phyloP scores from a whole-genome alignment of 2,888 invertebrate species.

The Drosophila niveifrons region DNA sequence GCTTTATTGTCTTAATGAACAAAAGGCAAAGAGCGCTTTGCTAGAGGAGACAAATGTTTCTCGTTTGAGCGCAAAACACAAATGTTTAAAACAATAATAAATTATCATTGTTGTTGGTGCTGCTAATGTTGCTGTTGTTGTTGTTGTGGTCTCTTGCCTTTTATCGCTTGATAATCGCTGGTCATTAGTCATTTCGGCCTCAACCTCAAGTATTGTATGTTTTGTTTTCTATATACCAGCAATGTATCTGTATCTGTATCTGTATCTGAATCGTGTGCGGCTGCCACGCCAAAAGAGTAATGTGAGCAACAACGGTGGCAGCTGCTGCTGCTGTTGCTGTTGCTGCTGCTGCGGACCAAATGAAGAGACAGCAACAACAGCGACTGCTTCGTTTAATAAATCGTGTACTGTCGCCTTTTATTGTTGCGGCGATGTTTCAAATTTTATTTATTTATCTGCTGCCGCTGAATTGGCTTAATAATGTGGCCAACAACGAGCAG shows the following conservation, averaged over 20 bases:
- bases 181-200: constrained; percentile 84
- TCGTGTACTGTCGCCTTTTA: constrained; percentile 82
- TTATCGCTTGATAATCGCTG: constrained; percentile 84
- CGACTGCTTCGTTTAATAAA: constrained; percentile 75
- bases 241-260: constrained; percentile 77
- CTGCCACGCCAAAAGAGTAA: constrained; percentile 80
- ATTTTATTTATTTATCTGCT: constrained; percentile 82
- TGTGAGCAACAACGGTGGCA: constrained; percentile 81
- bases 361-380: constrained; percentile 53
- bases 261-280: constrained; percentile 63
- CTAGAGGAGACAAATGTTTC: constrained; percentile 74
- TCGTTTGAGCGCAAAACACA: constrained; percentile 81
- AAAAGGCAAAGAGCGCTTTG: constrained; percentile 56
- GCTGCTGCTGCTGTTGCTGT: constrained; percentile 66
- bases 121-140: constrained; percentile 29
- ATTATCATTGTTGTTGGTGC: constrained; percentile 65
- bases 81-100: constrained; percentile 83
- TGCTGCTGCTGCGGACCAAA: constrained; percentile 48
- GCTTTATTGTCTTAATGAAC: constrained; percentile 75
- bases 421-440: constrained; percentile 81
- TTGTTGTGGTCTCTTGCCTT: constrained; percentile 68
- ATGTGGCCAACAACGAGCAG: constrained; percentile 70
- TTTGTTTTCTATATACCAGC: constrained; percentile 65
- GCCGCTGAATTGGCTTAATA: constrained; percentile 82
- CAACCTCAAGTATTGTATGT: constrained; percentile 79